These are phyloP conservation scores for Neolamprologus cancellatus DNA, from an alignment of 2,113 vertebrate species.

Conservation along the genomic window DNA sequence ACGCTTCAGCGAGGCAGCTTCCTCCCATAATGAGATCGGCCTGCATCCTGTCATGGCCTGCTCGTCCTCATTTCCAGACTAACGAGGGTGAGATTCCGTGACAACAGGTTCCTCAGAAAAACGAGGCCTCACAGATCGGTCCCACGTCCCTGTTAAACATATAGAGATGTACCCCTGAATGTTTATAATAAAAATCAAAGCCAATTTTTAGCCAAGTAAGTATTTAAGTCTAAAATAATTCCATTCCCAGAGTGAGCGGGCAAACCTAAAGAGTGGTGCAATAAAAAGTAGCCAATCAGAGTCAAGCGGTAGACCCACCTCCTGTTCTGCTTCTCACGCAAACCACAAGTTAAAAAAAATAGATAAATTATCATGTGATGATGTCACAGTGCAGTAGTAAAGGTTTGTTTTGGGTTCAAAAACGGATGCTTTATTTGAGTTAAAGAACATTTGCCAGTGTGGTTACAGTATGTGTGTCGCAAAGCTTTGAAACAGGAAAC, in stretches of 20 bases:
- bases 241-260: neutral
- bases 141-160: neutral
- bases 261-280: neutral
- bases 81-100: conserved; percentile 29
- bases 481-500: neutral
- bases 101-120: neutral
- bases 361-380: neutral
- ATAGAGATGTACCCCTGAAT: neutral
- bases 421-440: neutral
- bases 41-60: neutral
- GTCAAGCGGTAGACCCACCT: neutral
- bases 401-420: neutral
- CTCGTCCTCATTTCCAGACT: conserved; percentile 31
- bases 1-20: conserved; percentile 27
- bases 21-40: conserved; percentile 37
- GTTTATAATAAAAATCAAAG: neutral
- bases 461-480: neutral
- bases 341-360: neutral
- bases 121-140: neutral
- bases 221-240: neutral
- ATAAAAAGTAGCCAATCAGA: neutral
- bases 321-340: neutral
- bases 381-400: neutral
- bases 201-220: neutral
- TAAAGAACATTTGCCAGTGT: neutral